phyloP scores from a whole-genome alignment of 2,797 vertebrate genomes.

The Uromys caudimaculatus region DNA sequence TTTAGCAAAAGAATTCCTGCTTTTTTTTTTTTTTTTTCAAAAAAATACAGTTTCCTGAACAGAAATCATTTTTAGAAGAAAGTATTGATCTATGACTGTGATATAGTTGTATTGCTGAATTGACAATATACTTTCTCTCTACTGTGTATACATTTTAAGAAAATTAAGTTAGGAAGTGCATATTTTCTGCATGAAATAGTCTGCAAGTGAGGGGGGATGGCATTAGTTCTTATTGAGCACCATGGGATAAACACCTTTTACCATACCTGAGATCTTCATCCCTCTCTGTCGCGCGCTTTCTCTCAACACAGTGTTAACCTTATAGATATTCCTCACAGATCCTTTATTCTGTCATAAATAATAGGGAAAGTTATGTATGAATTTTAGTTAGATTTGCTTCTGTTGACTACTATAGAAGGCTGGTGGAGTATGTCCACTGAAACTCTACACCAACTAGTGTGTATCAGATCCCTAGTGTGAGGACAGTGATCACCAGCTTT shows the following conservation, averaged over 20 bases:
- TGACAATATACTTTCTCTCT: slow-evolving; percentile 34
- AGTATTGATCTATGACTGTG: slow-evolving; percentile 26
- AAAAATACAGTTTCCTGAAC: slow-evolving; percentile 50
- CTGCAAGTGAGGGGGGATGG: neutral
- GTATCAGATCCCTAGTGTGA: slow-evolving; percentile 56
- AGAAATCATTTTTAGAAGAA: slow-evolving; percentile 38
- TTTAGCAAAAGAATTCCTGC: slow-evolving; percentile 27
- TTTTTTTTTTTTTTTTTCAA: neutral
- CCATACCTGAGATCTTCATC: neutral
- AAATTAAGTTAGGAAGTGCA: neutral
- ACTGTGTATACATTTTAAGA: neutral
- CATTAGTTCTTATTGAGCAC: neutral
- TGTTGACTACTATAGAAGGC: slow-evolving; percentile 44
- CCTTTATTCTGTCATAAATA: slow-evolving; percentile 19
- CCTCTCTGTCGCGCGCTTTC: neutral
- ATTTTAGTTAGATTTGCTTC: slow-evolving; percentile 57
- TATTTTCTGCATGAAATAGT: slow-evolving; percentile 30
- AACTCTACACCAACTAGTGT: neutral
- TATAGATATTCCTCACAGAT: slow-evolving; percentile 40
- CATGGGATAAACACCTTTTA: slow-evolving; percentile 7
- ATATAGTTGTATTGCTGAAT: neutral
- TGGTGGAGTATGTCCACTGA: neutral
- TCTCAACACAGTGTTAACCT: neutral
- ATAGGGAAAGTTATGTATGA: slow-evolving; percentile 1
- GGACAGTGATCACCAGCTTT: neutral